These are phyloP conservation scores for Burhinus oedicnemus DNA, from an alignment of 2,113 vertebrate species.

Conservation along the genomic window DNA sequence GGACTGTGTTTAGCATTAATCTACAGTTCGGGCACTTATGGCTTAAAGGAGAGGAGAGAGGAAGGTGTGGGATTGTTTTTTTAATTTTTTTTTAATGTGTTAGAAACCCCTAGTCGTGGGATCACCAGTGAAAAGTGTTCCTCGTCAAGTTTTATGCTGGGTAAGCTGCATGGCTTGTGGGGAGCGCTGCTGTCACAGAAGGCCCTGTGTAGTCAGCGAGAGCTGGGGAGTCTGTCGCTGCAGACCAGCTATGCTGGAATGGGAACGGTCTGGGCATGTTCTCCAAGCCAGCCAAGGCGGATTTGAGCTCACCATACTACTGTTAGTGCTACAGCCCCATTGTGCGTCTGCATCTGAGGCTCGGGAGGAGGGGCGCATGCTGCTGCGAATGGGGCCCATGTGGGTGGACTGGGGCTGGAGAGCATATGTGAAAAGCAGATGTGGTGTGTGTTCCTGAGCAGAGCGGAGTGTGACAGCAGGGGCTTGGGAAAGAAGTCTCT, in stretches of 20 bases:
- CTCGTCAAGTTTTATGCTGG: background rate
- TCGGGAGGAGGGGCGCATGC: background rate
- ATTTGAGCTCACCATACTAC: background rate
- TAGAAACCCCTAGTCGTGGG: background rate
- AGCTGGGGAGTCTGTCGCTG: background rate
- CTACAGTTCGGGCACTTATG: background rate
- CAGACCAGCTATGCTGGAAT: background rate
- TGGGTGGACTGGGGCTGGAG: slow-evolving; percentile 41
- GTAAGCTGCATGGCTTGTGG: background rate
- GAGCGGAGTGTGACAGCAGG: slow-evolving; percentile 63
- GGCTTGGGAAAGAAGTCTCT: slow-evolving; percentile 71
- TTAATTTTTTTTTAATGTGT: background rate
- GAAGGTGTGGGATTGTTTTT: background rate
- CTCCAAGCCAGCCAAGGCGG: background rate
- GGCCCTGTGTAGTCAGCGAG: accelerated
- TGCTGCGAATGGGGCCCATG: background rate
- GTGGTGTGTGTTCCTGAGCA: slow-evolving; percentile 55
- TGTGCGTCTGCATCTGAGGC: background rate
- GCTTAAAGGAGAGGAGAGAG: background rate
- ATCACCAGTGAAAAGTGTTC: background rate
- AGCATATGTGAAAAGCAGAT: slow-evolving; percentile 73
- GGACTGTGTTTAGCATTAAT: background rate
- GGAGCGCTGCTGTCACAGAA: accelerated
- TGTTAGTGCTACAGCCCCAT: background rate
- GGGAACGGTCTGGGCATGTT: background rate